A percentile compares a stretch with the other conserved stretches of the same genome.
Evolutionary conservation across 2,888 invertebrate species (phyloP).

Genomic region (Drosophila fungiperda): DNA sequence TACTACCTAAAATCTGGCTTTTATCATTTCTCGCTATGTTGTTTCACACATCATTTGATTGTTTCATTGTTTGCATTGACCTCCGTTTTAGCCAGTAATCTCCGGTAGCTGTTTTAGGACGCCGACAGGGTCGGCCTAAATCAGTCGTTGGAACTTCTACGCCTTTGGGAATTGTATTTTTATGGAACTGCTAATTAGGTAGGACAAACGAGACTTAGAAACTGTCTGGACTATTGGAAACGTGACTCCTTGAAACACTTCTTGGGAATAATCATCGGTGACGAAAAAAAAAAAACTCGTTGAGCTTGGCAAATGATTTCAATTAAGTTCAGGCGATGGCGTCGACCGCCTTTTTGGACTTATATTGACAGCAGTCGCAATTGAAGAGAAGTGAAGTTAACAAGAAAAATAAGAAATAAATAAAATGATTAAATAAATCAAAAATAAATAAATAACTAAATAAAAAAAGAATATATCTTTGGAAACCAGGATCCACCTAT

Average conservation of each 20-base stretch:
- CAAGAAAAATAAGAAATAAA: not conserved
- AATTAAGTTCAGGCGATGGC: not conserved
- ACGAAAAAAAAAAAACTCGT: not conserved
- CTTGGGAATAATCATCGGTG: constrained; percentile 32
- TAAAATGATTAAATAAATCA: no score
- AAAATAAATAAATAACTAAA: not conserved
- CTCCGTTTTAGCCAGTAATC: constrained; percentile 37
- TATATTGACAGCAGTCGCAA: no score
- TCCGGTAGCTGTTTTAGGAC: constrained; percentile 46
- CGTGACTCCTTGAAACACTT: constrained; percentile 26
- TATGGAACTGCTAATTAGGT: constrained; percentile 68
- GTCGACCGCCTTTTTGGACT: not conserved
- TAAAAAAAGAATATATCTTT: no score
- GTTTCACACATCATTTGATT: constrained; percentile 45
- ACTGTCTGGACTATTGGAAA: constrained; percentile 20
- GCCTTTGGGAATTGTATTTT: constrained; percentile 56
- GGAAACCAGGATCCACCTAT: not conserved
- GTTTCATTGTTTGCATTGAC: constrained; percentile 28
- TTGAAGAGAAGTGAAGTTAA: not conserved
- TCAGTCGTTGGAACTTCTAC: constrained; percentile 30
- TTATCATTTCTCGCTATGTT: not conserved
- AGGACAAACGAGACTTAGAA: constrained; percentile 18
- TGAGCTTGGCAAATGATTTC: constrained; percentile 7
- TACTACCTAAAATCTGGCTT: constrained; percentile 13
- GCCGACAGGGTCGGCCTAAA: constrained; percentile 39